These are phyloP conservation scores for Oscheius sp. DNA, from an alignment of 2,888 invertebrate species.

Conservation along the genomic window DNA sequence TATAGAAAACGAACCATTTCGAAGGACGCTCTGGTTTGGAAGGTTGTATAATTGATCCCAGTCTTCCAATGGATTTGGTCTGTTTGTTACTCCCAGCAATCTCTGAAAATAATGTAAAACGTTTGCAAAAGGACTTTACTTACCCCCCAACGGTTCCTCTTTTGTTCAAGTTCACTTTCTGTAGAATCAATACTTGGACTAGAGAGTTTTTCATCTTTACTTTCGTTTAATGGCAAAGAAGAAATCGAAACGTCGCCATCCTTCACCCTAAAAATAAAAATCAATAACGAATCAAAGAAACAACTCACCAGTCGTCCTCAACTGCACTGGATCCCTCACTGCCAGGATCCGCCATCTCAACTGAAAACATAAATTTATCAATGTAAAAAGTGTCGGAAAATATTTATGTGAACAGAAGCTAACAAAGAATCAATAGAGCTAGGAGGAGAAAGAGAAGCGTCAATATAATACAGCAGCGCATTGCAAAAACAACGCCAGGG, in stretches of 20 bases:
- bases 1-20: conserved; percentile 82
- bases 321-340: conserved; percentile 13
- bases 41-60: conserved; percentile 96
- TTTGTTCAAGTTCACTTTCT: conserved; percentile 7
- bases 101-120: conserved; percentile 67
- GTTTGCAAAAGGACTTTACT: background rate
- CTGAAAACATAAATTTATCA: too few relatives aligned
- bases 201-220: conserved; percentile 17
- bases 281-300: background rate
- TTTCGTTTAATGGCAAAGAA: conserved; percentile 14
- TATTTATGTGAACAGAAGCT: too few relatives aligned
- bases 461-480: too few relatives aligned
- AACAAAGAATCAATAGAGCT: too few relatives aligned
- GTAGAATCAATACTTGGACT: conserved; percentile 20
- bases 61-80: conserved; percentile 71
- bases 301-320: conserved; percentile 26
- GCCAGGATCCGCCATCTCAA: conserved; percentile 10
- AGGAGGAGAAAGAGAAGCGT: too few relatives aligned
- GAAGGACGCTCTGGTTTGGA: conserved; percentile 86
- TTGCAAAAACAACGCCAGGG: background rate
- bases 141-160: conserved; percentile 36
- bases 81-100: conserved; percentile 72
- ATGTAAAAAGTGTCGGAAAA: too few relatives aligned
- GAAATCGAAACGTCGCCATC: conserved; percentile 26
- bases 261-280: conserved; percentile 16